Conservation (phyloP, 2,888 invertebrate genomes). For the Synanthedon myopaeformis region DNA sequence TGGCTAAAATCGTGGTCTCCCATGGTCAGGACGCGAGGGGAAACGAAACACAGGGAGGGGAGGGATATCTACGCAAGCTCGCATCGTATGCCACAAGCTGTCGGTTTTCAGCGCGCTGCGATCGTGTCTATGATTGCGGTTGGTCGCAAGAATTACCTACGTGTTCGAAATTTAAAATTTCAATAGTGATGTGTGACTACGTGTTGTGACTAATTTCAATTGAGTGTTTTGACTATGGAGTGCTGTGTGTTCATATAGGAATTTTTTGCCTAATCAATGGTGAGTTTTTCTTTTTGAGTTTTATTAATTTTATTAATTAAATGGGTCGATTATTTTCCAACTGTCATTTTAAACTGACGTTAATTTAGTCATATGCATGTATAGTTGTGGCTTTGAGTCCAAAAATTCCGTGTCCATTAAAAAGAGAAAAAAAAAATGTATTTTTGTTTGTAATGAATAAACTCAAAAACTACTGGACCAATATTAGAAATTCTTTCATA, state of each 20-base stretch:
- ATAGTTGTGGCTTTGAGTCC: too few species aligned
- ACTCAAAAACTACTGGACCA: too few species aligned
- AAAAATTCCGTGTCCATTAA: too few species aligned
- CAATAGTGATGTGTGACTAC: constrained; percentile 13
- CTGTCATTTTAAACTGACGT: too few species aligned
- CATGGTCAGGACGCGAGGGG: constrained; percentile 20
- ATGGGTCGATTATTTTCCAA: too few species aligned
- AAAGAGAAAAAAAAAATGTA: too few species aligned
- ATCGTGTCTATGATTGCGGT: constrained; percentile 18
- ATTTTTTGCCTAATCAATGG: neutral
- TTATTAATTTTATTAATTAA: neutral
- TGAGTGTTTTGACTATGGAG: neutral
- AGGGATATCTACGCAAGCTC: constrained; percentile 7
- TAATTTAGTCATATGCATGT: too few species aligned
- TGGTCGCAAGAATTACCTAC: neutral
- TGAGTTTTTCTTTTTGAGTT: neutral
- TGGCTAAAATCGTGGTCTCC: constrained; percentile 18
- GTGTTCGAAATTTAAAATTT: constrained; percentile 7
- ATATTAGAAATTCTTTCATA: too few species aligned
- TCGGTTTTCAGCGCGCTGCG: constrained; percentile 26
- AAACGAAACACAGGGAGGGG: constrained; percentile 13
- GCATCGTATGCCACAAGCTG: constrained; percentile 31
- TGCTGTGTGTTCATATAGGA: neutral
- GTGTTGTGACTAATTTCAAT: constrained; percentile 7
- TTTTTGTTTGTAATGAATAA: too few species aligned